Percentiles rank a stretch among this genome's conserved stretches.
Conservation (phyloP, 2,797 vertebrate genomes). For the Syngnathus acus region DNA sequence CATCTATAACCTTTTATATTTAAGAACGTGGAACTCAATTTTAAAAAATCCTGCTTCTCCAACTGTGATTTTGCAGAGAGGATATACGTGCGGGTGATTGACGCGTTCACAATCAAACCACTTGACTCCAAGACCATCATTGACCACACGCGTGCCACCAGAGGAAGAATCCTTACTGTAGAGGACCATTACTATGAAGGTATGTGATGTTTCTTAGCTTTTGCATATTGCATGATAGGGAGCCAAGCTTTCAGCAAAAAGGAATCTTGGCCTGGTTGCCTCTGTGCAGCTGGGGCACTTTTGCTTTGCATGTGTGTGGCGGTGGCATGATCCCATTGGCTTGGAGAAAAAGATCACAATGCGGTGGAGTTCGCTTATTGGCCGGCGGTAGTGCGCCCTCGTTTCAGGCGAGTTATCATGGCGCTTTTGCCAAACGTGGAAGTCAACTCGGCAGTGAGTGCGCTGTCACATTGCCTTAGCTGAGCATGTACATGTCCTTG, state of each 20-base stretch:
- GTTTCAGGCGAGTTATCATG: slow-evolving; percentile 33
- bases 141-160: slow-evolving; percentile 79
- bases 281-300: not conserved
- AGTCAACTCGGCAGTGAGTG: slow-evolving; percentile 51
- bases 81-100: slow-evolving; percentile 80
- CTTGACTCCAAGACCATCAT: slow-evolving; percentile 87
- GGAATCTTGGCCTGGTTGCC: slow-evolving; percentile 13
- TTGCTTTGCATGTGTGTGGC: slow-evolving; percentile 43
- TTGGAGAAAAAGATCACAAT: slow-evolving; percentile 14
- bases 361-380: slow-evolving; percentile 50
- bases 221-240: slow-evolving; percentile 36
- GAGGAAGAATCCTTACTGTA: slow-evolving; percentile 86
- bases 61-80: slow-evolving; percentile 69
- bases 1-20: no score
- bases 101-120: slow-evolving; percentile 93
- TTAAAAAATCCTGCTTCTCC: not conserved
- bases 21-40: not conserved
- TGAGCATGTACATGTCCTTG: slow-evolving; percentile 51
- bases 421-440: slow-evolving; percentile 38
- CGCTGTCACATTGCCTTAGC: slow-evolving; percentile 71
- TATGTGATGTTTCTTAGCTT: slow-evolving; percentile 29
- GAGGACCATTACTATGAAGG: slow-evolving; percentile 96
- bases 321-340: slow-evolving; percentile 51
- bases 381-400: slow-evolving; percentile 27
- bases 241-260: slow-evolving; percentile 17